Evolutionary conservation across 2,888 invertebrate species (phyloP), one percentile per base, ranked within the genome.

Genomic region (Rotaria socialis): DNA sequence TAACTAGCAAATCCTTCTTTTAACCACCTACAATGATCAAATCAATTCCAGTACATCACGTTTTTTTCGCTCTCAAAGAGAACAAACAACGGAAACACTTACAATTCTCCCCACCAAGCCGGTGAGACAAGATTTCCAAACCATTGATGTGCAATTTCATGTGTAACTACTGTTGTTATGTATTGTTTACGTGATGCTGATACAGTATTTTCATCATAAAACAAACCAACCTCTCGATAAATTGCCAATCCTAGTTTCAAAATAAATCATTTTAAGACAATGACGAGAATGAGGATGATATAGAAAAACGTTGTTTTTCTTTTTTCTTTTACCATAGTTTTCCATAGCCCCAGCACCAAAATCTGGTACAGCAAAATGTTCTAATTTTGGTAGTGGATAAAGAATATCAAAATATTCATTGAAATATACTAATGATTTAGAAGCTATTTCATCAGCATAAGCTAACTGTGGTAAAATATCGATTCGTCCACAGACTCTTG

Each of bases 131-230:
- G 74, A 84, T 87, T 87, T 27, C 87, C 87, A 50, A 87, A 87
- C 94, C 93, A 87, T 94, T 94, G 7, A 87, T 87, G 87, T 4
- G 87, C 85, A 85, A 98, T 92, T 91, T 98, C 97, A 91, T 98
- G 97, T 8, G 91, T 91, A 24, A 93, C 92, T 0, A 96, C 95
- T 27, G 96, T 91, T 0, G 96, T 96, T 89, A 96, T 95, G 92
- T 94, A 94, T 90, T 96, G 95, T 89, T 95, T 94, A 85, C 74
- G 24, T 55, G 67, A 52, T 55, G 74, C 60, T 3, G 96, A 96
- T 0, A 96, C 95, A 90, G 96, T 95, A 89, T 94, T 93, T 1
- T 95, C 94, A 92, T 98, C 97, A 8, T 96, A 95, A 56, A 97
- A 92, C 0, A 97, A 93, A 88, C 95, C 95, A 8, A 95, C 95